Base-by-base conservation (phyloP, 2,888 invertebrate genomes). In the Stenoptilia bipunctidactyla region DNA sequence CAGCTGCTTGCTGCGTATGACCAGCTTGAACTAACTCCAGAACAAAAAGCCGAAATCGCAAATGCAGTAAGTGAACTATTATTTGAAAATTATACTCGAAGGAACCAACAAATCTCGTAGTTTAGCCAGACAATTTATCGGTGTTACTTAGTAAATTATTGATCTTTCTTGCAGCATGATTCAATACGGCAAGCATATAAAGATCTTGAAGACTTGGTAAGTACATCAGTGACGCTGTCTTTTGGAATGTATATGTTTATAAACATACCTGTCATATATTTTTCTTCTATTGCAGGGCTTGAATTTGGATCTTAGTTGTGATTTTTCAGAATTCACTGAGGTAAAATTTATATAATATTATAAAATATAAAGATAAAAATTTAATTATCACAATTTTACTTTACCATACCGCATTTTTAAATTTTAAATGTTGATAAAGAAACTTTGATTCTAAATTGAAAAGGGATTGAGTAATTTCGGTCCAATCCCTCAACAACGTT, bases 21-120 rank as follows among this genome's bases (percentile, higher is more conserved):
- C 38, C 65, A 72, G 20, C 58, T 84, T n/a, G 82, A 83, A 1
- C 62, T 84, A 2, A 65, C 70, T 6, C 62, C 62, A 41, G 76
- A 67, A 1, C 84, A 84, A 49, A 83, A 77, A 52, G 62, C 62
- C 43, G 83, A 82, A 47, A 82, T 83, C 30, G 72, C 68, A 12
- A 63, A 60, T 47, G 80, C 80, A 39, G 82, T 83, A 53, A 62
- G 76, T 64, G 40, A n/a, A 37, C 30, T 8, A n/a, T n/a, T n/a
- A n/a, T n/a, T 8, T 20, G 20, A 5, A 20, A 8, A 20, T 20
- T 20, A 20, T 20, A 20, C 20, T 3, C 8, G 3, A 12, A 30
- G 13, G 10, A 30, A n/a, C n/a, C n/a, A n/a, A n/a, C n/a, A n/a
- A n/a, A n/a, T n/a, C n/a, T n/a, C n/a, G n/a, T n/a, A n/a, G n/a